Evolutionary conservation across 2,888 invertebrate species (phyloP).

Genomic region (Aricia artaxerxes): DNA sequence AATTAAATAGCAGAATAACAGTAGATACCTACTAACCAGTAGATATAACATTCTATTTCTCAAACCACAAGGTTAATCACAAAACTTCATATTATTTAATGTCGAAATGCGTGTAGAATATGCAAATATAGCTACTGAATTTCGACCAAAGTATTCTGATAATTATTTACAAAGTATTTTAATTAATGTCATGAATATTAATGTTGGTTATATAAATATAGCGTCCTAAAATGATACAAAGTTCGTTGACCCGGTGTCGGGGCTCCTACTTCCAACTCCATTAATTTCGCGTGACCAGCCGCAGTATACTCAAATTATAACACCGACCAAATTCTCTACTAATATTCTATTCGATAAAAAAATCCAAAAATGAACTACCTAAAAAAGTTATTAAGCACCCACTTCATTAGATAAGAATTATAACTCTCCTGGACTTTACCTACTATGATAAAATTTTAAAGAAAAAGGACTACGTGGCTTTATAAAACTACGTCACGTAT

Average conservation of each 20-base stretch:
- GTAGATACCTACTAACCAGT: too few species aligned
- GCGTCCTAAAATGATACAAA: constrained; percentile 8
- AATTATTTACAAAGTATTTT: neutral
- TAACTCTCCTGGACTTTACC: neutral
- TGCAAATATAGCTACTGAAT: neutral
- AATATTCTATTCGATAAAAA: neutral
- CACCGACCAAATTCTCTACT: neutral
- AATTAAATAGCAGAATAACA: too few species aligned
- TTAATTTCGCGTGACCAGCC: constrained; percentile 24
- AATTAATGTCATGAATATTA: neutral
- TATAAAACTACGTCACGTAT: neutral
- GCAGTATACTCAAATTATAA: constrained; percentile 1
- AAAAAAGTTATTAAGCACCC: neutral
- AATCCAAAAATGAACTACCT: neutral
- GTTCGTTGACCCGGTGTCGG: constrained; percentile 5
- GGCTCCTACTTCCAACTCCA: neutral
- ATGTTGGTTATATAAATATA: neutral
- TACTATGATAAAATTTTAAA: neutral
- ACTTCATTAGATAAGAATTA: neutral
- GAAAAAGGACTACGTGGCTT: too few species aligned
- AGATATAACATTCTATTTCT: too few species aligned
- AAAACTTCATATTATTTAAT: neutral
- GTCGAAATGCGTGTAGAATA: neutral
- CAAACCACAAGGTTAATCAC: neutral
- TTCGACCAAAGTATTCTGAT: neutral